Evolutionary conservation across 2,888 invertebrate genomes (phyloP), one percentile per base, ranked within the genome.

Genomic region (Pomacea canaliculata): DNA sequence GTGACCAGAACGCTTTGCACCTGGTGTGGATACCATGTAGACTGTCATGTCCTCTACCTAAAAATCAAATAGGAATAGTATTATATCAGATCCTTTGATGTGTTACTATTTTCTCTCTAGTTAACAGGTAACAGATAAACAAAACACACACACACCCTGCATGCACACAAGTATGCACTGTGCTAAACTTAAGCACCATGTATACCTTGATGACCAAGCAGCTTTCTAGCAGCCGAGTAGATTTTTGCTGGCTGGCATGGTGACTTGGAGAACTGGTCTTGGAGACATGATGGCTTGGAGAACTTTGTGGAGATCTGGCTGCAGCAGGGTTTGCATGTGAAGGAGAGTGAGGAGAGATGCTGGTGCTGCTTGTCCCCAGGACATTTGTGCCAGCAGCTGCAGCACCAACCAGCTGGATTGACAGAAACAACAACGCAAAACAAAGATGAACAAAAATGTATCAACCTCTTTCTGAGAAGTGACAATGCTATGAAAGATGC

Each of bases 1-100:
- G 27, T 94, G 94, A 80, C 93, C 91, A 83, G 83, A 84, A n/a
- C 88, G 81, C 78, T 87, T 86, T 76, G 85, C 84, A 37, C 74
- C 72, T 83, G 82, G 90, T 79, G 95, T 95, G 2, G 95, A 94
- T 48, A 96, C 96, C 89, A 95, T 94, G 91, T 95, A 96, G 71
- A 99, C 93, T 13, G 95, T 95, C 87, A 98, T 96, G 91, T 99
- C 97, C 87, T 96, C 96, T 85, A 98, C 94, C 79, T 79, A 59
- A 37, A 70, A 70, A 16, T 48, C 18, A 48, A 70, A 37, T 48
- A 10, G 8, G 16, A 48, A 48, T 48, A 37, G 37, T 0, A 1
- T 37, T 37, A 37, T 37, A 3, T 37, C 37, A 37, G 37, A n/a
- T 18, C 27, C 23, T 16, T 16, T 67, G 19, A 16, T 7, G 7